Evolutionary conservation across 1,140 invertebrate species (phyloP), one percentile per base, ranked within the genome.

Genomic region (Tyrophagus putrescentiae): DNA sequence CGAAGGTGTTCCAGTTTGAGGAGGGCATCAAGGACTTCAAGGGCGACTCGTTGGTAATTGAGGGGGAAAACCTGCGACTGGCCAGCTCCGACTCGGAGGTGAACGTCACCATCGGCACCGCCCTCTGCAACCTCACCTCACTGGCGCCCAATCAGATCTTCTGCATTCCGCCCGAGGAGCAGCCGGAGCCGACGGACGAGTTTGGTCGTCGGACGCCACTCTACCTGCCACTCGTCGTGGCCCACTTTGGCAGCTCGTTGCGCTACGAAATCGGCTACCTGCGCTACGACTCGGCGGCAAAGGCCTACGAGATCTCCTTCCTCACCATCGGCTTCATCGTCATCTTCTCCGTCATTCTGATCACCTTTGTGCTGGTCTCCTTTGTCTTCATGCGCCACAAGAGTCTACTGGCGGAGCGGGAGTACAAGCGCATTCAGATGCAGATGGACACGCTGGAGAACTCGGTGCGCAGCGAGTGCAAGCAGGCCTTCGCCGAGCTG

Each of bases 361-460:
- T 66, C 7, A 44, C 63, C 7, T 48, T 59, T 16, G 57, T 59
- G 50, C 36, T 89, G 62, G 77, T 91, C 45, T 83, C 93, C 23
- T 76, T 95, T 36, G 79, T 92, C 31, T 81, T 92, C 65, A 93
- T 92, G 69, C 75, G 90, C 63, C 76, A 91, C 48, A 89, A 93
- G 73, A 92, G 86, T 48, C 94, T 89, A 2, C 87, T 94, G 73
- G 90, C 91, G 0, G 90, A 96, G 72, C 74, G 91, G 39, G 91
- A 95, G 70, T 96, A 95, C 72, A 94, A 93, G 72, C 80, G 93
- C 31, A 95, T 98, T 70, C 93, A 98, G 73, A 91, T 97, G 66
- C 93, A 98, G 74, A 95, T 98, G 87, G 94, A 98, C 66, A 96
- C 91, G n/a, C 75, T 98, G 42, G 95, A 98, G 72, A 94, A 89